Percentiles rank a stretch among this genome's conserved stretches.
These are phyloP conservation scores for Hoplostethus mediterraneus DNA, from an alignment of 2,797 vertebrate species.

Conservation along the genomic window DNA sequence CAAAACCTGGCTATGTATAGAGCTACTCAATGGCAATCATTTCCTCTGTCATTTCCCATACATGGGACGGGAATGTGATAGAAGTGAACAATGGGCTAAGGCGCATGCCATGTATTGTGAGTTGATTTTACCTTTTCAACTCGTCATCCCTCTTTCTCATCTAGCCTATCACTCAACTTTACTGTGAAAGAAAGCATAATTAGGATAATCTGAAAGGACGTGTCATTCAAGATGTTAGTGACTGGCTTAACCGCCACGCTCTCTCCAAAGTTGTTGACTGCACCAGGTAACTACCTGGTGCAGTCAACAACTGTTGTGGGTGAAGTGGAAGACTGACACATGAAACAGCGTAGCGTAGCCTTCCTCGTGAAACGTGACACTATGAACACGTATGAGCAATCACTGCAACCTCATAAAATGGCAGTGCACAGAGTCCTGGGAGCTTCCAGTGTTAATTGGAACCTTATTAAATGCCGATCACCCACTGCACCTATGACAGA, in stretches of 20 bases:
- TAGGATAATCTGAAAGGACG: not conserved
- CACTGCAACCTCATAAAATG: conserved; percentile 11
- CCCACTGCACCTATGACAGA: conserved; percentile 53
- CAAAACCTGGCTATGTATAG: not conserved
- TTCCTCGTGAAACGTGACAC: not conserved
- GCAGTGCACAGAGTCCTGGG: conserved; percentile 2
- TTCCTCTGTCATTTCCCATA: not conserved
- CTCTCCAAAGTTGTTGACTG: not conserved
- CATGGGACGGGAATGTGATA: not conserved
- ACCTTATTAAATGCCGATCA: conserved; percentile 65
- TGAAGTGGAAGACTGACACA: conserved; percentile 1
- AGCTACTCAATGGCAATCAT: not conserved
- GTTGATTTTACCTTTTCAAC: not conserved
- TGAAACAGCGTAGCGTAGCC: not conserved
- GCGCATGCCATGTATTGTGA: not conserved
- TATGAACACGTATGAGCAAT: conserved; percentile 14
- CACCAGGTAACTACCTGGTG: too few species aligned
- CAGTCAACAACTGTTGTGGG: not conserved
- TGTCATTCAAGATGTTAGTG: conserved; percentile 3
- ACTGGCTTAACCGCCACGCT: not conserved
- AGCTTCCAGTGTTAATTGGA: conserved; percentile 41
- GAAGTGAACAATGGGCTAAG: not conserved
- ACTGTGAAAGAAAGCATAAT: not conserved
- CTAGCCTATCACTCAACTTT: not conserved
- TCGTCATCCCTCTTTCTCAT: not conserved